Evolutionary conservation across 37 sponge, comb jelly and placozoan genomes (phyloP).

Genomic region (Hormiphora californensis): DNA sequence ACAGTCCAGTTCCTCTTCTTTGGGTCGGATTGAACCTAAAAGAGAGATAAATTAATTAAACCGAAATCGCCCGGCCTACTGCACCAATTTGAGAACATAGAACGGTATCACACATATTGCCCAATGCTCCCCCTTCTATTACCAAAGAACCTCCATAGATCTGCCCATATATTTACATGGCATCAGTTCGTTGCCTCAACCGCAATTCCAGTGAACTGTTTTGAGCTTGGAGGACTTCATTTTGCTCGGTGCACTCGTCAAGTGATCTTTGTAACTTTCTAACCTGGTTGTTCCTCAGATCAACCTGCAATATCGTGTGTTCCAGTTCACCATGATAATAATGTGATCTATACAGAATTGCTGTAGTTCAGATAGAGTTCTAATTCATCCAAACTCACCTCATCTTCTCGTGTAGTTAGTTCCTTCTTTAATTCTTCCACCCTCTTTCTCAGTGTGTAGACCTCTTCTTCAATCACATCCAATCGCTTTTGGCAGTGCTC

Average conservation of each 20-base stretch:
- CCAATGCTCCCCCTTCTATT: too few relatives aligned
- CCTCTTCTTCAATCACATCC: constrained; percentile 39
- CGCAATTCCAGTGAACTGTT: neutral
- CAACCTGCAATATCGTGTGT: constrained; percentile 41
- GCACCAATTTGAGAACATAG: too few relatives aligned
- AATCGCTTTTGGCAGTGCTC: constrained; percentile 48
- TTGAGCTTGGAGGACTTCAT: constrained; percentile 7
- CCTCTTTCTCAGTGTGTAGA: constrained; percentile 47
- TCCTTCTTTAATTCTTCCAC: constrained; percentile 50
- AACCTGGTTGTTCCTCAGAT: constrained; percentile 26
- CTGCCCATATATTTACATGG: constrained; percentile 37
- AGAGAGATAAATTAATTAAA: too few relatives aligned
- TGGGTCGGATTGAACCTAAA: too few relatives aligned
- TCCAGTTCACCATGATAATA: too few relatives aligned
- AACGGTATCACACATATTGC: too few relatives aligned
- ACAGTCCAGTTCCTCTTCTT: too few relatives aligned
- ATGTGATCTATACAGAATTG: neutral
- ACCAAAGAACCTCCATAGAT: too few relatives aligned
- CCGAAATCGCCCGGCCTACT: too few relatives aligned
- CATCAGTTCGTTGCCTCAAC: constrained; percentile 32
- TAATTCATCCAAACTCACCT: too few relatives aligned
- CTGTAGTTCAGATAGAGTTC: neutral
- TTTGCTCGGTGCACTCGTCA: constrained; percentile 3
- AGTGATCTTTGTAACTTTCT: neutral
- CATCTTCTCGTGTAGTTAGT: constrained; percentile 22